Conservation (phyloP, 37 sponge, comb jelly and placozoan species). For the Chondrosia reniformis region DNA sequence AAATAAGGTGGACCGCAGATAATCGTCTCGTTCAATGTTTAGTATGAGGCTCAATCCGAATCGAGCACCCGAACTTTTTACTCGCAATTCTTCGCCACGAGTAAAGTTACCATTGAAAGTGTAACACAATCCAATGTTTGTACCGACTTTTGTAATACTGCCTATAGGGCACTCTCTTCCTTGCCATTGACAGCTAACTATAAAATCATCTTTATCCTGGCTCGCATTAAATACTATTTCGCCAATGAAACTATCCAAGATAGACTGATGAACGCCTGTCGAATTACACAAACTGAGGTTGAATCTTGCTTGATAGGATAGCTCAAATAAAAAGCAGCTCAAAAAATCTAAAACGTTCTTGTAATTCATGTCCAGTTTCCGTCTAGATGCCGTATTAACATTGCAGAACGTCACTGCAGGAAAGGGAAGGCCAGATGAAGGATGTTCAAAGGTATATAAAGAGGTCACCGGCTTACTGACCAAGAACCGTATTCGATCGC, state of each 20-base stretch:
- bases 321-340: too few species aligned
- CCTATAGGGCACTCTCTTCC: neutral
- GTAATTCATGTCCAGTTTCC: neutral
- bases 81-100: neutral
- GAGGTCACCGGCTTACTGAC: slow-evolving; percentile 26
- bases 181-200: neutral
- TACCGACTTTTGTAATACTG: neutral
- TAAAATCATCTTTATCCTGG: neutral
- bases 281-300: too few species aligned
- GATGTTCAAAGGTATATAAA: neutral
- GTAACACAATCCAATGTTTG: slow-evolving; percentile 12
- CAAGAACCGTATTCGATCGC: slow-evolving; percentile 7
- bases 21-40: neutral
- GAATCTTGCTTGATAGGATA: neutral
- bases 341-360: too few species aligned
- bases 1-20: neutral
- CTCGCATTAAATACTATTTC: neutral
- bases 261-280: too few species aligned
- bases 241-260: neutral
- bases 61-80: neutral
- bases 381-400: neutral
- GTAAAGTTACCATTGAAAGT: neutral
- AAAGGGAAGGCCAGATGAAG: neutral
- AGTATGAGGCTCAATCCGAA: neutral
- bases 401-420: slow-evolving; percentile 8